Base-by-base conservation (phyloP, 2,888 invertebrate species). In the Autographa gamma region DNA sequence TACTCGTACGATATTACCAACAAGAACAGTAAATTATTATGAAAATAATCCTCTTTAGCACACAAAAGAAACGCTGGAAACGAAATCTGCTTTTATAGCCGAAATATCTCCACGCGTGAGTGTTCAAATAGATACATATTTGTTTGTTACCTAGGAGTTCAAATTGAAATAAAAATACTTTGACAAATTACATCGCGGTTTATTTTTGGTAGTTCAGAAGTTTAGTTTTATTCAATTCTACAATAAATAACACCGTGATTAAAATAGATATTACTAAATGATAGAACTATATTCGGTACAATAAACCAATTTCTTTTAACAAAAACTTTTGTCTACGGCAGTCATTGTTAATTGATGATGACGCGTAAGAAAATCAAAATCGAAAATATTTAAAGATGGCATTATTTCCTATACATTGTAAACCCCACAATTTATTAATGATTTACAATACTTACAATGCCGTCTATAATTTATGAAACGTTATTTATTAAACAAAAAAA, bases 11-110 rank as follows among this genome's bases (percentile, higher is more conserved):
- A 86, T 86, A 82, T 84, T 82, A 78, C 78, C 74, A 76, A 80
- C 79, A 82, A 84, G 81, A 82, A 87, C 82, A 81, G 86, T 89
- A 86, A 88, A 87, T 88, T 87, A 88, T 85, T 87, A 87, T 88
- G 85, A 87, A 87, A 85, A 87, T 86, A 88, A 85, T 84, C 83
- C 86, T 84, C 85, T 84, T 82, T 82, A 81, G 82, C 80, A 60
- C 77, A 83, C 77, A 84, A 83, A 87, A 82, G 82, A 79, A 81
- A 73, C 76, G 78, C 74, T 77, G 81, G 75, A 68, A 83, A 86
- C 85, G 82, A 86, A 86, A 85, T 82, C 82, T 83, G 84, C 81
- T 82, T 82, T 80, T 80, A 82, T 80, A 71, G 82, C 73, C 69
- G 73, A 74, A 84, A 80, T 69, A 65, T 72, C 63, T 56, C 67